Evolutionary conservation across 2,113 vertebrate genomes (phyloP), one percentile per base, ranked within the genome.

Genomic region (Syrmaticus mikado): DNA sequence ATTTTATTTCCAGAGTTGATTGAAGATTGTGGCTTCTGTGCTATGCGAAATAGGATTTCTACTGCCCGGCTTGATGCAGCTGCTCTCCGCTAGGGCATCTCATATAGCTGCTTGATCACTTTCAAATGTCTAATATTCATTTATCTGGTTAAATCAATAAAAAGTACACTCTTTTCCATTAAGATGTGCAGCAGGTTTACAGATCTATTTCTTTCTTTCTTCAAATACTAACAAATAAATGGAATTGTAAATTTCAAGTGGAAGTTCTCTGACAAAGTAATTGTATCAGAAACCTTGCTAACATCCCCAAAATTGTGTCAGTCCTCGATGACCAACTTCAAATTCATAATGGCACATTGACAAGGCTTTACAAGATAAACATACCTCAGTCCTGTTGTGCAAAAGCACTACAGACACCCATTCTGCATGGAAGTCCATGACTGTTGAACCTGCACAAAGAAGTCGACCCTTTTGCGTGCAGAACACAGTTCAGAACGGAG

Each of bases 71-170:
- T 74, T 66, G 2, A 0, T 25, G 64, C 66, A 74, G 92, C 73
- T 78, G 52, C 67, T 55, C 88, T 73, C 74, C 73, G 67, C 61
- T 79, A 68, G 45, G 84, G 85, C 76, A 40, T 57, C 65, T 83
- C 55, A 73, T 7, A 55, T 52, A 85, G 75, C 38, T n/a, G 48
- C n/a, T 75, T 81, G 89, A 91, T 80, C 82, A 15, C 76, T 94
- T 19, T 86, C 60, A 90, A 93, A 85, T 82, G 94, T n/a, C 79
- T 84, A 88, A 79, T 74, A 86, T 32, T 72, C n/a, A 22, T 90
- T 92, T 82, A 85, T 45, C 68, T 27, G 43, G 84, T 86, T 89
- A 77, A 77, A 94, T 92, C 86, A 76, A 96, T 93, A 89, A 89
- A 86, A 91, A 85, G 79, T 80, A 50, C 80, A 87, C 74, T 93